Conservation (phyloP, 2,888 invertebrate genomes). For the Diaperis boleti region DNA sequence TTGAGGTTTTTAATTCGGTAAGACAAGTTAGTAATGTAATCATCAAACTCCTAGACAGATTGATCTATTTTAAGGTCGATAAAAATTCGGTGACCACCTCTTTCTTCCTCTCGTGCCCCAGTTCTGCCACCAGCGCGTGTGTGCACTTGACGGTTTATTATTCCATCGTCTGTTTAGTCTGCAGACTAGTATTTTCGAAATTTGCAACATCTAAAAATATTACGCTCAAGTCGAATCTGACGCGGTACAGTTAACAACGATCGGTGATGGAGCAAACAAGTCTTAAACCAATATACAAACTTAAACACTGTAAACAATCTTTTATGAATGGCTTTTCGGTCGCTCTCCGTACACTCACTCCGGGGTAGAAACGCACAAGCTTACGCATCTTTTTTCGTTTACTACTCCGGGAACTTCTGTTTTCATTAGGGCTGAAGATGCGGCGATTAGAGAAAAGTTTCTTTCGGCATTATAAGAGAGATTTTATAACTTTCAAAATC, state of each 20-base stretch:
- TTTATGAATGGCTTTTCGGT: constrained; percentile 42
- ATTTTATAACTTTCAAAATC: no score
- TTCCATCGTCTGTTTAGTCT: constrained; percentile 54
- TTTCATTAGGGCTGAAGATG: not conserved
- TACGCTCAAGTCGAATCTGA: constrained; percentile 30
- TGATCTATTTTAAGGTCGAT: no score
- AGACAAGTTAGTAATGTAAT: no score
- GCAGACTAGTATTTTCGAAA: constrained; percentile 48
- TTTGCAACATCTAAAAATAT: constrained; percentile 53
- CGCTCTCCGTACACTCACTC: not conserved
- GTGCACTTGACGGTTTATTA: constrained; percentile 48
- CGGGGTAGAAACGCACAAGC: no score
- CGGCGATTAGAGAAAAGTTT: not conserved
- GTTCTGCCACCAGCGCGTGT: no score
- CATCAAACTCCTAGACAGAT: no score
- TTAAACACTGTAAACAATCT: constrained; percentile 30
- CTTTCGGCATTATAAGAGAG: no score
- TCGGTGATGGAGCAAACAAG: constrained; percentile 32
- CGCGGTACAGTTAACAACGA: constrained; percentile 40
- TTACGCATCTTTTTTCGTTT: constrained; percentile 2
- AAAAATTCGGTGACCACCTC: no score
- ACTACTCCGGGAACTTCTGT: not conserved
- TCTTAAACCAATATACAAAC: constrained; percentile 31
- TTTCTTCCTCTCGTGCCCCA: no score
- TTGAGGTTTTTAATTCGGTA: no score